Conservation (phyloP, 2,797 vertebrate genomes). For the Trachops cirrhosus region DNA sequence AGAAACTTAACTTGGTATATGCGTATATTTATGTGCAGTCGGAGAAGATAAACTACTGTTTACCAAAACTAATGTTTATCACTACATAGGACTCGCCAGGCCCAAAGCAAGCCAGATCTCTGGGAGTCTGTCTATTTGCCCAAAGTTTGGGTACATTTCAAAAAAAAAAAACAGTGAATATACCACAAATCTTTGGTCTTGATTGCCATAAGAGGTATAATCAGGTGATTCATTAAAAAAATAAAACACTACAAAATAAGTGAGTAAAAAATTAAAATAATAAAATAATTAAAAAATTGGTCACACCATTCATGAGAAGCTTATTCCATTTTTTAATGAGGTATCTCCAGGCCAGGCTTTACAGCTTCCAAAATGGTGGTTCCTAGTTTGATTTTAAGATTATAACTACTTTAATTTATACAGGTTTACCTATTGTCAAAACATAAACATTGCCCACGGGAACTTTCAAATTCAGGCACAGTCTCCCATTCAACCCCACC, state of each 20-base stretch:
- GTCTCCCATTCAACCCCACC: background rate
- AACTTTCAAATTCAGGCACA: background rate
- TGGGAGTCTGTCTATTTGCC: background rate
- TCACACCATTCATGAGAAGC: background rate
- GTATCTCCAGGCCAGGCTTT: background rate
- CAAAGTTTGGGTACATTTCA: background rate
- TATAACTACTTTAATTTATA: background rate
- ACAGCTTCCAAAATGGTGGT: background rate
- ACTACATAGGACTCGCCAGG: background rate
- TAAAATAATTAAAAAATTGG: background rate
- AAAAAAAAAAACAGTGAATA: background rate
- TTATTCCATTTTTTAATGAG: background rate
- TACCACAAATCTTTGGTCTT: background rate
- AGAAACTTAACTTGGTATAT: background rate
- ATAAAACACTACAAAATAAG: background rate
- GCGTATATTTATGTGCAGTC: background rate
- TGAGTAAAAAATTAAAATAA: no score
- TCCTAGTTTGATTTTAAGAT: background rate
- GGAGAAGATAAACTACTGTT: background rate
- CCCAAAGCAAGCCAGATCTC: background rate
- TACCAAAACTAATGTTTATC: background rate
- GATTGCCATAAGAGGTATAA: background rate
- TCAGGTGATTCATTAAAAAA: background rate
- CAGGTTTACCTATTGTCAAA: background rate
- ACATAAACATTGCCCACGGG: background rate